Conservation (phyloP, 1,140 invertebrate genomes). For the Dermatophagoides farinae region DNA sequence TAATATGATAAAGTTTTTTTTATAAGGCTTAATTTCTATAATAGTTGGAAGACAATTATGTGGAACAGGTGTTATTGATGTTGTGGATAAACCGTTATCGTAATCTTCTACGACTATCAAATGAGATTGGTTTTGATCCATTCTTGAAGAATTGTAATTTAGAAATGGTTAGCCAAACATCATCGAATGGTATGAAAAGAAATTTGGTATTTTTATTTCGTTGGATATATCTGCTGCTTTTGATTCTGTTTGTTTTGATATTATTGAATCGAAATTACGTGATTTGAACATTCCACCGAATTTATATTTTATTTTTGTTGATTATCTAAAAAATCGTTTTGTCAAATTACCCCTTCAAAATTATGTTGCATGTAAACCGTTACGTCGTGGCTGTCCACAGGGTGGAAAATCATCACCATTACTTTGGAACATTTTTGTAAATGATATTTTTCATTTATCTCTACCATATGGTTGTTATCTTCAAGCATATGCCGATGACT, state of each 20-base stretch:
- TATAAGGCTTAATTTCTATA: too few relatives aligned
- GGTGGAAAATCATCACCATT: not conserved
- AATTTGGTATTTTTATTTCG: not conserved
- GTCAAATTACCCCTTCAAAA: not conserved
- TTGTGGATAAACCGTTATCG: too few relatives aligned
- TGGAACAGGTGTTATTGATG: too few relatives aligned
- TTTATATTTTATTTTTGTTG: not conserved
- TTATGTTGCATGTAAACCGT: not conserved
- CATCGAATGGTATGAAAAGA: not conserved
- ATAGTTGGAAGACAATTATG: too few relatives aligned
- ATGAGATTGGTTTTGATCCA: too few relatives aligned
- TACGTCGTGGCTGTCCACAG: not conserved
- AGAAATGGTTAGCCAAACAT: too few relatives aligned
- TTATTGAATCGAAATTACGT: not conserved
- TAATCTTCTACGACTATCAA: too few relatives aligned
- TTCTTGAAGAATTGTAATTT: too few relatives aligned
- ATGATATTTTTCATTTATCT: not conserved
- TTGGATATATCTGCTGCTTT: not conserved
- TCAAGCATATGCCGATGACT: not conserved
- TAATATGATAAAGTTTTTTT: too few relatives aligned
- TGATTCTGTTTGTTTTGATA: not conserved
- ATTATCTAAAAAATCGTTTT: not conserved
- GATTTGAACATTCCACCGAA: not conserved
- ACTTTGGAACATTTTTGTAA: not conserved
- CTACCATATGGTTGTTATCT: not conserved